A percentile compares a stretch with the other conserved stretches of the same genome.
These are phyloP conservation scores for Paracanthobrama guichenoti DNA, from an alignment of 2,113 vertebrate species.

Conservation along the genomic window DNA sequence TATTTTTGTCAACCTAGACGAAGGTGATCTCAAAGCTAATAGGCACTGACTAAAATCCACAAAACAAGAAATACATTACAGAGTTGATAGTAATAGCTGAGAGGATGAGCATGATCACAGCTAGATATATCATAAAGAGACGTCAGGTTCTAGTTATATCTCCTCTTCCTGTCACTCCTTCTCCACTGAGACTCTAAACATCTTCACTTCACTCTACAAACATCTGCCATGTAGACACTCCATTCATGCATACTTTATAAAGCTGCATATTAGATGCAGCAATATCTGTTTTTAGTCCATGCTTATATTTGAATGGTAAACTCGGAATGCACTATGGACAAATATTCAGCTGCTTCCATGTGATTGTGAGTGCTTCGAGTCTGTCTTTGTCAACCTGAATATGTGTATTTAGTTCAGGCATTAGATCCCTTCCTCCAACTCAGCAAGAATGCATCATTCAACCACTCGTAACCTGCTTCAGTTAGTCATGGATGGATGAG, in stretches of 20 bases:
- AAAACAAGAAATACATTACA: background rate
- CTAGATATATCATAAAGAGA: background rate
- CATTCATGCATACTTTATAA: slow-evolving; percentile 50
- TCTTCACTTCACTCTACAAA: slow-evolving; percentile 41
- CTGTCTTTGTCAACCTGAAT: background rate
- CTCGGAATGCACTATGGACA: background rate
- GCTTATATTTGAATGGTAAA: background rate
- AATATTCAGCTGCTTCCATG: background rate
- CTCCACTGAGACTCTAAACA: slow-evolving; percentile 40
- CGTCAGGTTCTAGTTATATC: background rate
- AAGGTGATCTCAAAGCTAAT: background rate
- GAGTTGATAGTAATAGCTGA: background rate
- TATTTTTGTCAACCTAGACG: too few species aligned
- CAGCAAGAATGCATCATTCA: background rate
- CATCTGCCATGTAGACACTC: slow-evolving; percentile 48
- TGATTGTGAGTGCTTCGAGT: background rate
- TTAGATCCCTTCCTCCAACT: background rate
- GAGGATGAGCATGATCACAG: background rate
- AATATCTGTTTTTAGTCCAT: slow-evolving; percentile 45
- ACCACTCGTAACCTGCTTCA: slow-evolving; percentile 25
- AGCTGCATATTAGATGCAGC: slow-evolving; percentile 53
- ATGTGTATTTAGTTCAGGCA: background rate
- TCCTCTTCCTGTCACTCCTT: slow-evolving; percentile 25
- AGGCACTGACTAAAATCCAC: too few species aligned
- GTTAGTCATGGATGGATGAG: background rate